Evolutionary conservation across 2,113 vertebrate species (phyloP), one percentile per base, ranked within the genome.

Genomic region (Pristiophorus japonicus): DNA sequence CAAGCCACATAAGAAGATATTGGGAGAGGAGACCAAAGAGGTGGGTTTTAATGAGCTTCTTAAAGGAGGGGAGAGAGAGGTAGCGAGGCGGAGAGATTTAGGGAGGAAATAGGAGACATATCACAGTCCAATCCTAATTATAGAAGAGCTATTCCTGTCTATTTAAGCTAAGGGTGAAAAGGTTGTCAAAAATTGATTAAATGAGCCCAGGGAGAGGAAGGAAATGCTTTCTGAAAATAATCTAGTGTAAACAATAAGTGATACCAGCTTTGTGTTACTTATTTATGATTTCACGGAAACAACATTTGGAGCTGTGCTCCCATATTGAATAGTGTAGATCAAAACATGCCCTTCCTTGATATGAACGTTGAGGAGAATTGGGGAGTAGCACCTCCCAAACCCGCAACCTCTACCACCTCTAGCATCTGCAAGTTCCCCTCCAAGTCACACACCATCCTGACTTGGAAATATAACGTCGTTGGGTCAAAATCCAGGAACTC

Each of bases 151-250:
- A 30, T 88, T 38, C 73, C n/a, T 38, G 38, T 6, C 45, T 42
- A 16, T 81, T 20, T 81, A 38, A 45, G 10, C 18, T 16, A 20
- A 42, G 78, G 0, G 38, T 1, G 78, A 38, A 81, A 45, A 45
- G 4, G 18, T 6, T 45, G 78, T 42, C 38, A 22, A 16, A 88
- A 88, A 27, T 55, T 47, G 3, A 55, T 11, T 22, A 55, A 34
- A 24, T 4, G 11, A 30, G 11, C 81, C 81, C 18, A 85, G 81
- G 45, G 20, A 85, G 47, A 38, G 47, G 85, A 55, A 88, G 47
- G 85, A 88, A 88, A 55, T 55, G 85, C 45, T 30, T 30, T 88
- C 85, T 55, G 27, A 88, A 88, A 88, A 55, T 55, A 88, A 88
- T 88, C 85, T 27, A 55, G 55, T 55, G 47, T 55, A 88, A 88